Percentiles rank a stretch among this genome's conserved stretches.
Conservation (phyloP, 2,888 invertebrate species). For the Euphydryas editha region DNA sequence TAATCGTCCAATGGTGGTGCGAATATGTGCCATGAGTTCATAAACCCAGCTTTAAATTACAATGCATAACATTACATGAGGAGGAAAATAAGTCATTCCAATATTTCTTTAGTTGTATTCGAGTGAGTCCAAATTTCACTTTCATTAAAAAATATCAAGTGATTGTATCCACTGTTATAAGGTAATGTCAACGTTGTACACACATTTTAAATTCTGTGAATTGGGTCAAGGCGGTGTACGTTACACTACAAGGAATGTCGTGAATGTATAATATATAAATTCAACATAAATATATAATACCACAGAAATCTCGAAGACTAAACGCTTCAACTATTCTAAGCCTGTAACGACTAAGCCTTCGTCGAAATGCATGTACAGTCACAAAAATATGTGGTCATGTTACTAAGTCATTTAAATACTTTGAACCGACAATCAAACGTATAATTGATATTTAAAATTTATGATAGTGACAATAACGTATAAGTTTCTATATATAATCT, state of each 20-base stretch:
- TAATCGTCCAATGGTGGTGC: no score
- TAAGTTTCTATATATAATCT: no score
- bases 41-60: no score
- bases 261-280: conserved; percentile 18
- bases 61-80: no score
- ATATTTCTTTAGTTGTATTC: no score
- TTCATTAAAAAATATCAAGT: not conserved
- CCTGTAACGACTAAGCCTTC: not conserved
- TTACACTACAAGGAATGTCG: conserved; percentile 12
- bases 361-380: not conserved
- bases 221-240: conserved; percentile 13
- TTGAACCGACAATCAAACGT: no score
- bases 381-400: no score
- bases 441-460: no score
- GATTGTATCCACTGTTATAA: not conserved
- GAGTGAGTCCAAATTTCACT: no score
- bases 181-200: not conserved
- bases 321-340: conserved; percentile 8
- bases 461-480: no score
- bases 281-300: conserved; percentile 4
- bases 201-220: not conserved
- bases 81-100: not conserved
- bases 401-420: no score
- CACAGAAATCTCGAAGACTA: conserved; percentile 1
- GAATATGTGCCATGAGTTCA: no score